Conservation (phyloP, 2,888 invertebrate species). For the Calameuta idolon region DNA sequence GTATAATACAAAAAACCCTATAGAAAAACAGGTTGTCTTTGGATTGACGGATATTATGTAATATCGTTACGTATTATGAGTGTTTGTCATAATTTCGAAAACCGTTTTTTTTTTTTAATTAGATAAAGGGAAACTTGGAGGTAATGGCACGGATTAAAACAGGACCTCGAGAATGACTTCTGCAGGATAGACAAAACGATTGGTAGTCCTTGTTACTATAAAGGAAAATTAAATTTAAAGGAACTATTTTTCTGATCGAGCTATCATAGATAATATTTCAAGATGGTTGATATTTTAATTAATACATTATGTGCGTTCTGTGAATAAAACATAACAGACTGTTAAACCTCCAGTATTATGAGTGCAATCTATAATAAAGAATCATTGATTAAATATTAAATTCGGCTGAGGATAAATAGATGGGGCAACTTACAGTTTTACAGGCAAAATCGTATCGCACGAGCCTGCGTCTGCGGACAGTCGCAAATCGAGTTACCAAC, state of each 20-base stretch:
- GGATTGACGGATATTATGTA: background rate
- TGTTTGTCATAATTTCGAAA: background rate
- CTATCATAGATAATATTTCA: background rate
- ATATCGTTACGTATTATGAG: background rate
- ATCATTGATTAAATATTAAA: background rate
- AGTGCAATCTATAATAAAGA: background rate
- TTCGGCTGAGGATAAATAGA: background rate
- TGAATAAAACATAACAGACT: background rate
- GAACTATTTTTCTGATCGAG: background rate
- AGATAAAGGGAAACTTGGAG: background rate
- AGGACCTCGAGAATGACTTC: background rate
- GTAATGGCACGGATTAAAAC: background rate
- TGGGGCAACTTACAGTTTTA: background rate
- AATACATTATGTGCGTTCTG: background rate
- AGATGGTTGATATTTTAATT: background rate
- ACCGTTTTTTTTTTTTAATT: background rate
- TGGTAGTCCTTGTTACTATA: background rate
- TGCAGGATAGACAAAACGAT: background rate
- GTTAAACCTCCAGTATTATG: background rate
- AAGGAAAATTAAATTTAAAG: background rate
- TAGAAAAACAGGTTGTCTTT: background rate
- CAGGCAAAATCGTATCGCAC: background rate
- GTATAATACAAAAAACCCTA: background rate
- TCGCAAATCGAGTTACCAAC: background rate
- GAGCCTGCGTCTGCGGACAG: too few species aligned